Evolutionary conservation across 2,113 vertebrate species (phyloP).

Genomic region (Ceratotherium simum): DNA sequence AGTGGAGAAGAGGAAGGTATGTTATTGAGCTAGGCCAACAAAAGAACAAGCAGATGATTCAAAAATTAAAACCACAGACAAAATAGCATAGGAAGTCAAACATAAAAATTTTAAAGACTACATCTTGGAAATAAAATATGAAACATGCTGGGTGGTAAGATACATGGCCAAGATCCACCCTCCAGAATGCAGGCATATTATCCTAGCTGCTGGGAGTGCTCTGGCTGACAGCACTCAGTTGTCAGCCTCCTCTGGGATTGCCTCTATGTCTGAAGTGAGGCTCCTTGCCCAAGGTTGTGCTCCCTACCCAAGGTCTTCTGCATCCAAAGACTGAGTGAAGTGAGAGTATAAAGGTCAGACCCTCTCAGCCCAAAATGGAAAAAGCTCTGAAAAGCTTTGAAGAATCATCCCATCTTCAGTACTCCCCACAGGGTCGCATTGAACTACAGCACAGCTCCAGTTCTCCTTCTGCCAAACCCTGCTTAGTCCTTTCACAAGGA

Average conservation of each 20-base stretch:
- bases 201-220: not conserved
- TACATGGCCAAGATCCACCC: not conserved
- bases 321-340: not conserved
- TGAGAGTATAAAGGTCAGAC: not conserved
- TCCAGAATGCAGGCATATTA: not conserved
- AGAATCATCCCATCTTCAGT: not conserved
- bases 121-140: not conserved
- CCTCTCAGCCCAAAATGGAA: not conserved
- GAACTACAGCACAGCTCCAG: not conserved
- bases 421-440: not conserved
- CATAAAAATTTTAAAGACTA: not conserved
- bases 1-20: not conserved
- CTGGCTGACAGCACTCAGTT: not conserved
- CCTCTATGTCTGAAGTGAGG: not conserved
- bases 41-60: not conserved
- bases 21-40: not conserved
- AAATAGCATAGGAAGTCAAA: not conserved
- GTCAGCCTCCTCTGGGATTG: not conserved
- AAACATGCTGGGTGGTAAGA: not conserved
- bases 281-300: rapidly evolving
- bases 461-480: not conserved
- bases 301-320: not conserved
- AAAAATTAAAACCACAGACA: not conserved
- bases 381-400: not conserved
- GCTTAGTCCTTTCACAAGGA: no score